A percentile compares a stretch with the other conserved stretches of the same genome.
Evolutionary conservation across 2,797 vertebrate genomes (phyloP).

Genomic region (Phaenicophaeus curvirostris): DNA sequence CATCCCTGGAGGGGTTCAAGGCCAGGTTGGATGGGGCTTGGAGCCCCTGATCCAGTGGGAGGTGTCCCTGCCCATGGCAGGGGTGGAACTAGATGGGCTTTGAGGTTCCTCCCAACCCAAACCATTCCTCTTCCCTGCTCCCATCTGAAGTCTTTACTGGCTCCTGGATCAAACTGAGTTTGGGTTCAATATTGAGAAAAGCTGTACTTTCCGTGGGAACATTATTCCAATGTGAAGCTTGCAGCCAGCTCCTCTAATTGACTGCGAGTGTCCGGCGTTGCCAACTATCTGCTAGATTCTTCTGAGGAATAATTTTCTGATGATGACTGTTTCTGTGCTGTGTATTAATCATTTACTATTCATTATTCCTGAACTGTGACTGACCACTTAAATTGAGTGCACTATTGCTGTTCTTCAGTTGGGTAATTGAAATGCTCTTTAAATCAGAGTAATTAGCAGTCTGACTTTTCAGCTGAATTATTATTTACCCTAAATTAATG

Average conservation of each 20-base stretch:
- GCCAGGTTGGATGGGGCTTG: too few species aligned
- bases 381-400: slow-evolving; percentile 54
- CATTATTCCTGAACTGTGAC: slow-evolving; percentile 58
- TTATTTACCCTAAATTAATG: slow-evolving; percentile 31
- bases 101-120: too few species aligned
- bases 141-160: too few species aligned
- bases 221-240: background rate
- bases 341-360: slow-evolving; percentile 39
- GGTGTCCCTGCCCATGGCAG: too few species aligned
- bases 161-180: accelerated
- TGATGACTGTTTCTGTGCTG: background rate
- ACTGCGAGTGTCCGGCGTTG: background rate
- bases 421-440: slow-evolving; percentile 61
- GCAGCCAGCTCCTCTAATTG: background rate
- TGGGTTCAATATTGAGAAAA: accelerated
- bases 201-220: background rate
- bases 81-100: too few species aligned
- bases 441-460: slow-evolving; percentile 59
- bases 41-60: too few species aligned
- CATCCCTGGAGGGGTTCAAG: too few species aligned
- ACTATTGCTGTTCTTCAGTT: slow-evolving; percentile 36
- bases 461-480: slow-evolving; percentile 43
- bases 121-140: too few species aligned
- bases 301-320: background rate
- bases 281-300: background rate